phyloP scores from a whole-genome alignment of 1,140 invertebrate genomes.

The Hydropsyche tenuis region DNA sequence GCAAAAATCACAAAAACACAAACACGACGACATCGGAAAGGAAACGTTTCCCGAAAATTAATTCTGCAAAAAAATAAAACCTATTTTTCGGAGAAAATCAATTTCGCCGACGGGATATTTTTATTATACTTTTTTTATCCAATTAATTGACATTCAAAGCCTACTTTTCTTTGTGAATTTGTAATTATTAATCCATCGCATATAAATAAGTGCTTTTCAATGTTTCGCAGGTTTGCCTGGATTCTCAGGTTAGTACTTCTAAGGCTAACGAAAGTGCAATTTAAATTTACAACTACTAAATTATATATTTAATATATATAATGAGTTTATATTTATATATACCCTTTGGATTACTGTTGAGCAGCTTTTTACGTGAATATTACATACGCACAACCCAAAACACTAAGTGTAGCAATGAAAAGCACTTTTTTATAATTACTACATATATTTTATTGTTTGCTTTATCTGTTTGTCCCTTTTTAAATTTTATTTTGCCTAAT shows the following conservation, averaged over 20 bases:
- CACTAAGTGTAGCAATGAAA: constrained; percentile 30
- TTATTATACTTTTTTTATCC: too few relatives aligned
- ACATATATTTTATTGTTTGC: constrained; percentile 8
- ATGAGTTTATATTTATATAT: neutral
- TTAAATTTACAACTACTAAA: neutral
- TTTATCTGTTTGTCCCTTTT: neutral
- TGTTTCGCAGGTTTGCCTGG: constrained; percentile 62
- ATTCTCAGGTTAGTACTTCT: constrained; percentile 60
- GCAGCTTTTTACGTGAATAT: too few relatives aligned
- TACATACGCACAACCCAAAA: too few relatives aligned
- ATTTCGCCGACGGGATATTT: too few relatives aligned
- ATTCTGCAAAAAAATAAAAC: too few relatives aligned
- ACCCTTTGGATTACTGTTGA: too few relatives aligned
- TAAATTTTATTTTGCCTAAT: neutral
- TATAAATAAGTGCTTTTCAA: constrained; percentile 48
- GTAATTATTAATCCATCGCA: neutral
- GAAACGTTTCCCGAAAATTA: too few relatives aligned
- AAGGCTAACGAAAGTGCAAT: neutral
- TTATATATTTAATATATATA: constrained; percentile 7
- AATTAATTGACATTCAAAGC: neutral
- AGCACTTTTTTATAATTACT: constrained; percentile 39
- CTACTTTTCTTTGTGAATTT: neutral
- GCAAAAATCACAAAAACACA: too few relatives aligned
- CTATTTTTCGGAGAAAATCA: neutral
- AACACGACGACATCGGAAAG: too few relatives aligned